phyloP scores from a whole-genome alignment of 2,113 vertebrate genomes.

The Opisthocomus hoazin region DNA sequence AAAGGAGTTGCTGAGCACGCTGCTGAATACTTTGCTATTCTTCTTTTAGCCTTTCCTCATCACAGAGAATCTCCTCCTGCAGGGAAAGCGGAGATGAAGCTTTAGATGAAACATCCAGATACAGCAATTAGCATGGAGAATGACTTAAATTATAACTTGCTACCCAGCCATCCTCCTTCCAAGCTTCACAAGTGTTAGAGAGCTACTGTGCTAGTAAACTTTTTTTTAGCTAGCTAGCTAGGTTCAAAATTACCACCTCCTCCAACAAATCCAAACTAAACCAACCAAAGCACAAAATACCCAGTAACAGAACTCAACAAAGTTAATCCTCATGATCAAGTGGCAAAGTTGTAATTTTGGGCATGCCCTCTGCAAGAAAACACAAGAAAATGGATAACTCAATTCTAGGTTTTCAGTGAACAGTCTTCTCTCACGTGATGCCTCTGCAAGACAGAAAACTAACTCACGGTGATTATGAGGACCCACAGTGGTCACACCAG shows the following conservation, averaged over 20 bases:
- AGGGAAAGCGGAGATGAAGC: not conserved
- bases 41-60: conserved; percentile 74
- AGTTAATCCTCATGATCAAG: not conserved
- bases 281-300: not conserved
- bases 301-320: not conserved
- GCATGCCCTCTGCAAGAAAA: not conserved
- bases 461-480: not conserved
- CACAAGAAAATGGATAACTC: not conserved
- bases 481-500: not conserved
- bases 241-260: not conserved
- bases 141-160: not conserved
- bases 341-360: not conserved
- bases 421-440: not conserved
- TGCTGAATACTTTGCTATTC: conserved; percentile 72
- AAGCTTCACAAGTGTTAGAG: not conserved
- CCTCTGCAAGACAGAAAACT: not conserved
- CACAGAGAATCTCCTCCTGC: conserved; percentile 70
- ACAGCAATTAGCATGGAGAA: not conserved
- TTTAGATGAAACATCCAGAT: not conserved
- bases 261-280: not conserved
- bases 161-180: not conserved
- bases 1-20: conserved; percentile 75
- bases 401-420: not conserved
- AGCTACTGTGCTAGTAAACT: not conserved
- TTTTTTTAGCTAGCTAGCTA: not conserved